phyloP scores from a whole-genome alignment of 2,113 vertebrate genomes.

The Pteropus alecto region DNA sequence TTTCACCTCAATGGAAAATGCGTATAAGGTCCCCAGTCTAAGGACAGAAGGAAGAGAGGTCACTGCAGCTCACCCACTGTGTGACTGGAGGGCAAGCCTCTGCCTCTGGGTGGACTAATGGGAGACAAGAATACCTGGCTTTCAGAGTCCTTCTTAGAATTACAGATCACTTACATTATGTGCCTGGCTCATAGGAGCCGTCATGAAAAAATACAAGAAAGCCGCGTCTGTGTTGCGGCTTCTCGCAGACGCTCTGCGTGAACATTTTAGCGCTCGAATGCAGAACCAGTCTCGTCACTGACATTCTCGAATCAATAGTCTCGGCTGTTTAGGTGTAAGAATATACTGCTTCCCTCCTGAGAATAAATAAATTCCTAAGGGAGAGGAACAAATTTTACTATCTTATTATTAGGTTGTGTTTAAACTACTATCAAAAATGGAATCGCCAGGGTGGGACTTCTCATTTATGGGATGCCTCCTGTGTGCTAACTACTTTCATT shows the following conservation, averaged over 20 bases:
- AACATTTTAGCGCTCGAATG: not conserved
- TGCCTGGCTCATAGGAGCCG: not conserved
- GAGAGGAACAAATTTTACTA: not conserved
- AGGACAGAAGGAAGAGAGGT: not conserved
- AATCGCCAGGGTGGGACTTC: not conserved
- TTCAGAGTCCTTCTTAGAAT: not conserved
- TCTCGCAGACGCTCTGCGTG: not conserved
- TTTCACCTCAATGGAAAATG: not conserved
- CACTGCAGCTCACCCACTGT: not conserved
- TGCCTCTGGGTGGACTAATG: not conserved
- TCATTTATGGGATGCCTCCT: not conserved
- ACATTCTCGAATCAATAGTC: not conserved
- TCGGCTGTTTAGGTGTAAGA: not conserved
- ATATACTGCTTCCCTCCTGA: not conserved
- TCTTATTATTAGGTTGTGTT: not conserved
- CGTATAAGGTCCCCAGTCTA: not conserved
- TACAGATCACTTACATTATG: not conserved
- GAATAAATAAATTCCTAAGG: accelerated
- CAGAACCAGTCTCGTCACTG: no score
- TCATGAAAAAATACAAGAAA: not conserved
- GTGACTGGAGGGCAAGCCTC: not conserved
- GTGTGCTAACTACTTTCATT: not conserved
- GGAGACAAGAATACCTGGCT: not conserved
- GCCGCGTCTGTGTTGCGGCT: not conserved
- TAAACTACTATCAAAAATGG: not conserved